Percentiles rank a stretch among this genome's conserved stretches.
phyloP scores from a whole-genome alignment of 2,888 invertebrate genomes.

The Thysanoteuthis rhombus region DNA sequence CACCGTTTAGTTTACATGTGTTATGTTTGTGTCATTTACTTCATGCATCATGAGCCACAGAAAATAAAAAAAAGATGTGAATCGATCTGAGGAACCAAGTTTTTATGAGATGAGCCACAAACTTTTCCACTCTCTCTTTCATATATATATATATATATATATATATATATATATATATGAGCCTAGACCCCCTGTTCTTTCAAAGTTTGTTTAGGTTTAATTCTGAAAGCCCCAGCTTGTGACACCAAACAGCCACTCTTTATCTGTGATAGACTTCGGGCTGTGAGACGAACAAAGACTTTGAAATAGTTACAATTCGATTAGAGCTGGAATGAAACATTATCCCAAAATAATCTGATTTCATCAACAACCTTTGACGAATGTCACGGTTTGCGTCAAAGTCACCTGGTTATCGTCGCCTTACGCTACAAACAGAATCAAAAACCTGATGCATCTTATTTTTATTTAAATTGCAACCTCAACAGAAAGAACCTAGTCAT shows the following conservation, averaged over 20 bases:
- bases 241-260: neutral
- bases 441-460: neutral
- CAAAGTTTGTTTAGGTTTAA: neutral
- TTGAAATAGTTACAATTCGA: neutral
- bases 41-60: too few relatives aligned
- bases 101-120: too few relatives aligned
- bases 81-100: too few relatives aligned
- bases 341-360: neutral
- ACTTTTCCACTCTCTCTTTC: too few relatives aligned
- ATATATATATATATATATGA: too few relatives aligned
- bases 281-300: neutral
- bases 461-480: neutral
- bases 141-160: too few relatives aligned
- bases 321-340: neutral
- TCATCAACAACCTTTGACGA: neutral
- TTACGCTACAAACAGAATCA: neutral
- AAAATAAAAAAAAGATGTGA: too few relatives aligned
- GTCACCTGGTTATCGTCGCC: neutral
- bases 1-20: too few relatives aligned
- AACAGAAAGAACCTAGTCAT: neutral
- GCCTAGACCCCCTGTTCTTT: neutral
- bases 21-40: too few relatives aligned
- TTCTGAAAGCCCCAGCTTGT: neutral
- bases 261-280: neutral
- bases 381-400: neutral